Evolutionary conservation across 2,888 invertebrate genomes (phyloP), one percentile per base, ranked within the genome.

Genomic region (Chironomus riparius): DNA sequence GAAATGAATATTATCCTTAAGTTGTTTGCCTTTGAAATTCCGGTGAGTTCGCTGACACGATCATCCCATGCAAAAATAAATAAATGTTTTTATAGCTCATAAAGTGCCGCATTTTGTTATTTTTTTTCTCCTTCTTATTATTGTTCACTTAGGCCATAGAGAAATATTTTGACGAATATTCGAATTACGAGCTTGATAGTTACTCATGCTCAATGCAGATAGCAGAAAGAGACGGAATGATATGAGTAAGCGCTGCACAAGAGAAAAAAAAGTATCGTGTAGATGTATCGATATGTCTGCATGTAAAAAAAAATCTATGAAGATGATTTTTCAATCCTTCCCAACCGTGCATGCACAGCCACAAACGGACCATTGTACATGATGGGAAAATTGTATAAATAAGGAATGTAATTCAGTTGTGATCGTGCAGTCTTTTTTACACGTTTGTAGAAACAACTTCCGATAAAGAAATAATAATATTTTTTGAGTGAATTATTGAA

Each of bases 261-360:
- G 65, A 74, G 71, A 71, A 50, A 47, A 61, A 61, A 68, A 74
- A 68, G 65, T 65, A 68, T 68, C 74, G 7, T 50, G 47, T n/a
- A 68, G 56, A 56, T 68, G 48, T 74, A 74, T 68, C 65, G 48
- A 70, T 22, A n/a, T 48, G 47, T n/a, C 21, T 56, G 21, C 70
- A 68, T 28, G 38, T 68, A 28, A 28, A 38, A n/a, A 24, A 28
- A 38, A 38, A 61, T 61, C 61, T 15, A 38, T 62, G 72, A 72
- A 72, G 72, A 72, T 18, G 72, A 21, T 65, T 65, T 56, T 61
- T 56, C 61, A 47, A 72, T 72, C 72, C 72, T 72, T 72, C 72
- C 50, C 48, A 18, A 18, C 24, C 24, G 38, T 38, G 38, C 38
- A 38, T 38, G 38, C 47, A 68, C 47, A 47, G 38, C 10, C 2